Evolutionary conservation across 1,140 invertebrate species (phyloP).

Genomic region (Zaprionus gabonicus): DNA sequence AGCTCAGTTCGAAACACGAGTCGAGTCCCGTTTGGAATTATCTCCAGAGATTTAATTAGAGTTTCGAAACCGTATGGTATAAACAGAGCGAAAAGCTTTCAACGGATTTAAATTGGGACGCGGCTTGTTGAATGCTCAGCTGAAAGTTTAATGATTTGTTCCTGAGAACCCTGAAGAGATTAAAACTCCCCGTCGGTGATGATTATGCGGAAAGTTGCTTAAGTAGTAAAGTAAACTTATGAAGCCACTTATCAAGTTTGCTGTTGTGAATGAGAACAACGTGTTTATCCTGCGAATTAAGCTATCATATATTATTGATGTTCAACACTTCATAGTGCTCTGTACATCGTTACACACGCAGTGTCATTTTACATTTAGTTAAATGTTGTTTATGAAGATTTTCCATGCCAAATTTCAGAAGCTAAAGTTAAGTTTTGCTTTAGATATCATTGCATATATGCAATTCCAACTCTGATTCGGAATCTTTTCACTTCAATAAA

Average conservation of each 20-base stretch:
- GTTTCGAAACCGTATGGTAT: constrained; percentile 2
- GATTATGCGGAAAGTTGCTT: not conserved
- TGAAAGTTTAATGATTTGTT: constrained; percentile 3
- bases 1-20: not conserved
- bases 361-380: not conserved
- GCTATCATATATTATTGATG: not conserved
- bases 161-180: not conserved
- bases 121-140: not conserved
- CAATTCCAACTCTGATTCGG: too few species aligned
- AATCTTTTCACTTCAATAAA: too few species aligned
- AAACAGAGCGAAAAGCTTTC: constrained; percentile 7
- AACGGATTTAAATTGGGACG: constrained; percentile 10
- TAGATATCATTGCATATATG: too few species aligned
- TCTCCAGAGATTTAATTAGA: constrained; percentile 15
- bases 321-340: not conserved
- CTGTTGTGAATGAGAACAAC: not conserved
- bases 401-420: too few species aligned
- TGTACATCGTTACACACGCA: not conserved
- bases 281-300: not conserved
- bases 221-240: not conserved
- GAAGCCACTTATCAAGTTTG: not conserved
- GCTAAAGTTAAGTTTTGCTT: too few species aligned
- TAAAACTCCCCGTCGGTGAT: not conserved
- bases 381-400: not conserved
- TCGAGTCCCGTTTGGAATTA: constrained; percentile 9